phyloP scores from a whole-genome alignment of 2,797 vertebrate species.

The Aplochiton taeniatus region DNA sequence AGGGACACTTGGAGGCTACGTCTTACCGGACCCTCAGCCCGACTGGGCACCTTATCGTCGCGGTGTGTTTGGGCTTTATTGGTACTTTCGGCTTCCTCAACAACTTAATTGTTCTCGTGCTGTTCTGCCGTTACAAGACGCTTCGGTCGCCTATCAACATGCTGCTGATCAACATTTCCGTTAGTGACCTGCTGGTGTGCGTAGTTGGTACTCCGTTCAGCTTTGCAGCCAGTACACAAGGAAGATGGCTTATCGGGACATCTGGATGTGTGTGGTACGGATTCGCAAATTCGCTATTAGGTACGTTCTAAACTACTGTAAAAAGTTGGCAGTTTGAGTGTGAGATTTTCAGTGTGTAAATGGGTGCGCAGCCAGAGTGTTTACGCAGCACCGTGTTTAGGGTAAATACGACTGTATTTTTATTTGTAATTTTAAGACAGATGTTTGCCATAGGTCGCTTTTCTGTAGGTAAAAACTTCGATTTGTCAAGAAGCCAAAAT shows the following conservation, averaged over 20 bases:
- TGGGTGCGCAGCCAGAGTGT: too few relatives aligned
- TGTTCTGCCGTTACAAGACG: slow-evolving; percentile 79
- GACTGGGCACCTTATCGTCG: slow-evolving; percentile 75
- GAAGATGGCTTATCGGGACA: slow-evolving; percentile 81
- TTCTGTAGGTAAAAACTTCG: too few relatives aligned
- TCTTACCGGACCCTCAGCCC: slow-evolving; percentile 67
- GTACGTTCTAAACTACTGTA: slow-evolving; percentile 64
- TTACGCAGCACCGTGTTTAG: too few relatives aligned
- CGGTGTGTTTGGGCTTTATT: slow-evolving; percentile 78
- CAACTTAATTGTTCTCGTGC: slow-evolving; percentile 79
- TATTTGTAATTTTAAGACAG: too few relatives aligned
- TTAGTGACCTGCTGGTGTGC: slow-evolving; percentile 84
- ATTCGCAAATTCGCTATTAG: slow-evolving; percentile 81
- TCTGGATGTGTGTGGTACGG: slow-evolving; percentile 83
- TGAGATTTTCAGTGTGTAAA: too few relatives aligned
- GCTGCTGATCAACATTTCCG: slow-evolving; percentile 81
- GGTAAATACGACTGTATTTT: too few relatives aligned
- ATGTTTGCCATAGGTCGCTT: too few relatives aligned
- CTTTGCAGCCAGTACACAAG: slow-evolving; percentile 82
- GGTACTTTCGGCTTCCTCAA: slow-evolving; percentile 75
- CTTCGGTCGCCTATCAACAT: slow-evolving; percentile 84
- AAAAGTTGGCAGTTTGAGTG: background rate
- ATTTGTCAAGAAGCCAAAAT: too few relatives aligned
- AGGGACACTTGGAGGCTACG: slow-evolving; percentile 53
- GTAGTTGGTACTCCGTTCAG: slow-evolving; percentile 83